Evolutionary conservation across 2,888 invertebrate species (phyloP), one percentile per base, ranked within the genome.

Genomic region (Philonicus albiceps): DNA sequence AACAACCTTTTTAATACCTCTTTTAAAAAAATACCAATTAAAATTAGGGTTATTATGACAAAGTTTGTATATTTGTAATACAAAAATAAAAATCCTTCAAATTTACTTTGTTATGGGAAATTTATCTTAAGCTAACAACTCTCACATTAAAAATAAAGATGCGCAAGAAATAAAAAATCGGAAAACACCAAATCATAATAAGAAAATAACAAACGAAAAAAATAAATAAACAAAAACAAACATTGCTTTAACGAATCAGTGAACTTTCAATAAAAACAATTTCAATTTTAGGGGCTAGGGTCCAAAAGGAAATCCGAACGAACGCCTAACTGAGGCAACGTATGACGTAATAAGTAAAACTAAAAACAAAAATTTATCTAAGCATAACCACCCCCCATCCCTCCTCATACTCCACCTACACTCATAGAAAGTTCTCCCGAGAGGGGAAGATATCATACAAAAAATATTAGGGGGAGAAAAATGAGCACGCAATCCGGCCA

Each of bases 381-480:
- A 11, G 6, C 64, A 27, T 27, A 64, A 22, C 27, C 27, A 27
- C 64, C 11, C 64, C 19, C 64, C 11, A n/a, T n/a, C n/a, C n/a
- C n/a, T n/a, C n/a, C n/a, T n/a, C n/a, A n/a, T n/a, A n/a, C n/a
- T n/a, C n/a, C n/a, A n/a, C n/a, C n/a, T n/a, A n/a, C n/a, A n/a
- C 22, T 27, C 64, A 64, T 11, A 11, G 27, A 5, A 27, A 22
- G 27, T 27, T 64, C 64, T 64, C 64, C 11, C 19, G 49, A 49
- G n/a, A 19, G 80, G 49, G 49, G 80, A 80, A 49, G 8, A 5
- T 22, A 8, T 19, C 49, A 30, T 55, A n/a, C n/a, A 30, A 80
- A 53, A 80, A 80, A 55, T 53, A 34, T 80, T 80, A 13, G 81
- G 37, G 55, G 64, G 64, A 22, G 64, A 64, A 64, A 64, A 64